Evolutionary conservation across 1,140 invertebrate species (phyloP).

Genomic region (Notospermus geniculatus): DNA sequence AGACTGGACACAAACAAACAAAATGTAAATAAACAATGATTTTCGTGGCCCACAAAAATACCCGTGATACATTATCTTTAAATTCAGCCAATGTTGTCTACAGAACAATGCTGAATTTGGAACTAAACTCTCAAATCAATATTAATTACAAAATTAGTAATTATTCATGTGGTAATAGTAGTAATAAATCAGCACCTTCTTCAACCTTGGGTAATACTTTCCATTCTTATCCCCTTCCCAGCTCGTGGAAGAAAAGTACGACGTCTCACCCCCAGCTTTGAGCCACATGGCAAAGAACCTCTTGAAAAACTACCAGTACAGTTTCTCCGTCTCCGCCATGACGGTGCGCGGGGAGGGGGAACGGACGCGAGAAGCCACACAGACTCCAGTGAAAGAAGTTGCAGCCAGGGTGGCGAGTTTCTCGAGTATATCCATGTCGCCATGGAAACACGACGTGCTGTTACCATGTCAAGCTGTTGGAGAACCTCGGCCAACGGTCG

Average conservation of each 20-base stretch:
- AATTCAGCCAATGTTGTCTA: too few relatives aligned
- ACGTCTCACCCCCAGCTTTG: constrained; percentile 25
- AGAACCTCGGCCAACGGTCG: constrained; percentile 80
- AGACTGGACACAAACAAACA: too few relatives aligned
- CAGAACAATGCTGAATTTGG: too few relatives aligned
- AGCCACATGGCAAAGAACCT: constrained; percentile 55
- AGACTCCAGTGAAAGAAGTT: constrained; percentile 35
- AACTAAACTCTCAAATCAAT: too few relatives aligned
- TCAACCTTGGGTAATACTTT: too few relatives aligned
- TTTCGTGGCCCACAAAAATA: too few relatives aligned
- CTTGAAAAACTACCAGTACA: constrained; percentile 62
- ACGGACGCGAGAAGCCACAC: constrained; percentile 31
- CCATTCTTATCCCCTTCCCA: not conserved
- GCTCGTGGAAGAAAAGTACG: constrained; percentile 24
- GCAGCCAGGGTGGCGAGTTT: constrained; percentile 48
- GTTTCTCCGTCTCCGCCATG: constrained; percentile 50
- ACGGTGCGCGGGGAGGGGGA: constrained; percentile 64
- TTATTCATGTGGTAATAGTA: too few relatives aligned
- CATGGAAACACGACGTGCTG: constrained; percentile 72
- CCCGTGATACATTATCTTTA: too few relatives aligned
- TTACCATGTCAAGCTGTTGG: constrained; percentile 88
- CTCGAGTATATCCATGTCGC: constrained; percentile 33
- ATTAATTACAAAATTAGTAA: too few relatives aligned
- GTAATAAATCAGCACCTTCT: too few relatives aligned
- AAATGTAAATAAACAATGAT: too few relatives aligned